Evolutionary conservation across 2,113 vertebrate species (phyloP).

Genomic region (Cariama cristata): DNA sequence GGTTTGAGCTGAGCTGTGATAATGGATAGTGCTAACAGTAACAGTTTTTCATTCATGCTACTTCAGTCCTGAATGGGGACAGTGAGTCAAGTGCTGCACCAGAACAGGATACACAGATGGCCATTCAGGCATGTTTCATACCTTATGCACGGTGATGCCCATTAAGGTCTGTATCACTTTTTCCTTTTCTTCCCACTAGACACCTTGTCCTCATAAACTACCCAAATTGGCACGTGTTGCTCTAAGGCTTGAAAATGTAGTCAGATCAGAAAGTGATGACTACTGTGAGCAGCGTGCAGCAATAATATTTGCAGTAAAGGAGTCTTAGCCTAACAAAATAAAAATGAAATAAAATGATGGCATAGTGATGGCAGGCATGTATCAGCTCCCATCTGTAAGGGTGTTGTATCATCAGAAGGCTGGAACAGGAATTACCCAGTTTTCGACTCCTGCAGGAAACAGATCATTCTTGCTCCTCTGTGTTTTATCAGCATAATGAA

Average conservation of each 20-base stretch:
- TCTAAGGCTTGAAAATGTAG: background rate
- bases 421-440: background rate
- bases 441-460: background rate
- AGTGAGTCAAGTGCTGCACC: background rate
- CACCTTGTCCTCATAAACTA: background rate
- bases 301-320: background rate
- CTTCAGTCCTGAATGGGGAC: background rate
- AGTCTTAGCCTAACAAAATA: background rate
- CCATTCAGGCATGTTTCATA: background rate
- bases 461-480: background rate
- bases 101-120: background rate
- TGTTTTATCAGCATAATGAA: background rate
- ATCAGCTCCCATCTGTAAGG: background rate
- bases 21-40: background rate
- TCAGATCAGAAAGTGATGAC: background rate
- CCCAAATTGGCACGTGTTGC: background rate
- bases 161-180: background rate
- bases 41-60: background rate
- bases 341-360: background rate
- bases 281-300: fast-evolving
- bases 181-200: background rate
- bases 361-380: background rate
- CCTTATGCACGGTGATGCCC: background rate
- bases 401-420: background rate
- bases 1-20: background rate